These are phyloP conservation scores for Castor canadensis DNA, from an alignment of 2,113 vertebrate species.

Conservation along the genomic window DNA sequence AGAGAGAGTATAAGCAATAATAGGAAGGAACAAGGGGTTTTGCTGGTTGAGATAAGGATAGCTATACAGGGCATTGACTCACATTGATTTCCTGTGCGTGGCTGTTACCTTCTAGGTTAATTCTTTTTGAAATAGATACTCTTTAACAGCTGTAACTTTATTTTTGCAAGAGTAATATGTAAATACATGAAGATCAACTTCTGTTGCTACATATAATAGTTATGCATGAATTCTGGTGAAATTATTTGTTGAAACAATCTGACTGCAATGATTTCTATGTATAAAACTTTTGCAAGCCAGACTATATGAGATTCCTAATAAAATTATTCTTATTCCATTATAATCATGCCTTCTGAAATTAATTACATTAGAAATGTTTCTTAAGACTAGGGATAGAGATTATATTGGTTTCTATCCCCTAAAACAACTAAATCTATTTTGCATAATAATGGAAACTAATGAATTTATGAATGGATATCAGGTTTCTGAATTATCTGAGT, in stretches of 20 bases:
- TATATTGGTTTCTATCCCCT: not conserved
- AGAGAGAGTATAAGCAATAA: too few relatives aligned
- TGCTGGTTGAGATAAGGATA: too few relatives aligned
- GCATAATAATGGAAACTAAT: not conserved
- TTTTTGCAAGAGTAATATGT: conserved; percentile 40
- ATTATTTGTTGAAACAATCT: conserved; percentile 27
- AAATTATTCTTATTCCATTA: conserved; percentile 27
- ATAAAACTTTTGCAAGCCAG: not conserved
- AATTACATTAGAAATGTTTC: not conserved
- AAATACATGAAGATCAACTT: conserved; percentile 26
- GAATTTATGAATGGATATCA: not conserved
- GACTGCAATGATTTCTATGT: not conserved
- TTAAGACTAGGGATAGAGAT: not conserved
- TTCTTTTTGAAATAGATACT: not conserved
- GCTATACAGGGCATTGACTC: too few relatives aligned
- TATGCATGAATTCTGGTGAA: not conserved
- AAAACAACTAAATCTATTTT: not conserved
- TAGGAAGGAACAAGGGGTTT: too few relatives aligned
- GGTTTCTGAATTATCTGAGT: not conserved
- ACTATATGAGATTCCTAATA: not conserved
- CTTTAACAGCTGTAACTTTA: not conserved
- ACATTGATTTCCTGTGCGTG: too few relatives aligned
- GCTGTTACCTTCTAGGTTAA: too few relatives aligned
- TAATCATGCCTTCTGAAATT: not conserved
- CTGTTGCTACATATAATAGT: not conserved